Evolutionary conservation across 92 coral and sea anemone genomes (phyloP).

Genomic region (Epizoanthus scotinus): DNA sequence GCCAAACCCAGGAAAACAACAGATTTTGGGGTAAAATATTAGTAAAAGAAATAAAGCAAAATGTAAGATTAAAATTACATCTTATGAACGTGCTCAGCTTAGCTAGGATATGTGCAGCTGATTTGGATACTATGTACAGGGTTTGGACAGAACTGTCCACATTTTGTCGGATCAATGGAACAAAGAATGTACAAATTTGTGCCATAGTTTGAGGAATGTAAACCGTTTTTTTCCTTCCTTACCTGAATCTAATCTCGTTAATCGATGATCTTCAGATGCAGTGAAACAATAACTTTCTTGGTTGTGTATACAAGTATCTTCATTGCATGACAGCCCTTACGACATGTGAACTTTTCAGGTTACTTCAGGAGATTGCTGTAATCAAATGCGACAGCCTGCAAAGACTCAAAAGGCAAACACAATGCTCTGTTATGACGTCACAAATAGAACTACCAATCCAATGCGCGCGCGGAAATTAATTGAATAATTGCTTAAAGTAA

Average conservation of each 20-base stretch:
- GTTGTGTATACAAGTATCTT: slow-evolving; percentile 26
- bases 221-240: neutral
- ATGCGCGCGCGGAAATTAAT: neutral
- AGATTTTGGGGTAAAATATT: too few relatives aligned
- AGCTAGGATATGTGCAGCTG: too few relatives aligned
- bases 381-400: neutral
- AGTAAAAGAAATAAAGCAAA: too few relatives aligned
- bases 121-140: too few relatives aligned
- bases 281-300: slow-evolving; percentile 37
- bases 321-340: slow-evolving; percentile 17
- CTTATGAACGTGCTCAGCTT: too few relatives aligned
- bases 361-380: neutral
- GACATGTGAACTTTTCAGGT: neutral
- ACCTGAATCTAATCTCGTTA: neutral
- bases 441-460: neutral
- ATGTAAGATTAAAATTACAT: too few relatives aligned
- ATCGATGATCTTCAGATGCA: slow-evolving; percentile 35
- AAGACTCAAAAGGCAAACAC: neutral
- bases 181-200: too few relatives aligned
- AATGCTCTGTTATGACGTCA: slow-evolving; percentile 7
- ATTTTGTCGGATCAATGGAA: too few relatives aligned
- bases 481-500: too few relatives aligned
- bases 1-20: too few relatives aligned
- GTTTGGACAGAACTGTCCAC: too few relatives aligned
- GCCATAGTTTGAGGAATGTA: too few relatives aligned